Percentiles rank a stretch among this genome's conserved stretches.
phyloP scores from a whole-genome alignment of 2,797 vertebrate species.

The Sandelia bainsii region DNA sequence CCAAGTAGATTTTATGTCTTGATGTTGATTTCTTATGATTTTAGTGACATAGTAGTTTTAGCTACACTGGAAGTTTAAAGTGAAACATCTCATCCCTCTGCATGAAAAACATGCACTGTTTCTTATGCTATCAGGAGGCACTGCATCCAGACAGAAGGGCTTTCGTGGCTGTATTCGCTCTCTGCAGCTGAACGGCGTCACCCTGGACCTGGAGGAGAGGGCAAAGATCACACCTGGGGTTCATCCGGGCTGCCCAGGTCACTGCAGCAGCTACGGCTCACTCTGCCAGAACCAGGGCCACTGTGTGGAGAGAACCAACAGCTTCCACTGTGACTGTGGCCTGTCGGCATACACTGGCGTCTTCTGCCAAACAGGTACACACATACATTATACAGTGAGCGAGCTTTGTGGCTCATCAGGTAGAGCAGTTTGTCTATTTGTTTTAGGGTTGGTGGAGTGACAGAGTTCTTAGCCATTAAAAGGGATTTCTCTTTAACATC shows the following conservation, averaged over 20 bases:
- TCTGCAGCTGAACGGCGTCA: slow-evolving; percentile 89
- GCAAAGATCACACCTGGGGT: slow-evolving; percentile 92
- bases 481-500: neutral
- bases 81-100: neutral
- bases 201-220: slow-evolving; percentile 91
- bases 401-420: no score
- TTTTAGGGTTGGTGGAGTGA: no score
- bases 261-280: slow-evolving; percentile 93
- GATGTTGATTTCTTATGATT: neutral
- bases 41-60: neutral
- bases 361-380: slow-evolving; percentile 86
- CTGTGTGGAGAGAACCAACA: slow-evolving; percentile 88
- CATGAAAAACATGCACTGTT: neutral
- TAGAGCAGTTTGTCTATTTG: no score
- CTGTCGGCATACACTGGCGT: slow-evolving; percentile 88
- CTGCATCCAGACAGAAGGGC: slow-evolving; percentile 92
- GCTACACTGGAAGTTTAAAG: neutral
- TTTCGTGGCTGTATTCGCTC: slow-evolving; percentile 94
- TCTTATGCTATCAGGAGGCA: slow-evolving; percentile 85
- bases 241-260: slow-evolving; percentile 91
- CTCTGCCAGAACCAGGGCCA: slow-evolving; percentile 90
- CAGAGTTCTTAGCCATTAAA: neutral
- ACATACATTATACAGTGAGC: neutral
- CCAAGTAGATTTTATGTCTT: neutral
- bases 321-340: slow-evolving; percentile 92